A percentile compares a stretch with the other conserved stretches of the same genome.
Evolutionary conservation across 2,797 vertebrate species (phyloP).

Genomic region (Pagetopsis macropterus): DNA sequence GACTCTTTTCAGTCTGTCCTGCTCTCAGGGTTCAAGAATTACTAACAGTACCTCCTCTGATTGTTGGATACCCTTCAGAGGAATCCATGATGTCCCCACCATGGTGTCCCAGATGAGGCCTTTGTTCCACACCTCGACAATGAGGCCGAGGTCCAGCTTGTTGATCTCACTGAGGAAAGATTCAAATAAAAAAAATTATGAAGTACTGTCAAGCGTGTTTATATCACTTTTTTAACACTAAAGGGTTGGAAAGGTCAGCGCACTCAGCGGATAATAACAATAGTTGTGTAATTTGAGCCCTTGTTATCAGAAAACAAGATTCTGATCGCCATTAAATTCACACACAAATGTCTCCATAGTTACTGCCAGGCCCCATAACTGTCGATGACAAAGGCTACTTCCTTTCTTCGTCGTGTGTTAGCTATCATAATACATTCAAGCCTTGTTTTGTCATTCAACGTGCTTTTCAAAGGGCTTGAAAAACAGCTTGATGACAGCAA

Average conservation of each 20-base stretch:
- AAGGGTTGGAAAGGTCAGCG: neutral
- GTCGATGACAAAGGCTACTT: conserved; percentile 52
- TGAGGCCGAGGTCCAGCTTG: conserved; percentile 93
- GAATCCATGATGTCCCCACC: conserved; percentile 95
- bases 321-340: conserved; percentile 17
- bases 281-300: neutral
- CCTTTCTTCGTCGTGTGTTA: conserved; percentile 38
- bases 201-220: conserved; percentile 8
- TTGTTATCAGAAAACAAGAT: conserved; percentile 23
- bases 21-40: too few relatives aligned
- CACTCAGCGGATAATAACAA: conserved; percentile 11
- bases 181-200: neutral
- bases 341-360: conserved; percentile 31
- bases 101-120: conserved; percentile 99
- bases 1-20: too few relatives aligned
- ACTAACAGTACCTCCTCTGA: conserved; percentile 89
- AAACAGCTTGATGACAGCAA: conserved; percentile 64
- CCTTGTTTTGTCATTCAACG: conserved; percentile 57
- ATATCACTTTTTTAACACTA: conserved; percentile 1
- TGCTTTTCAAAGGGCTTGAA: conserved; percentile 56
- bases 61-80: conserved; percentile 90
- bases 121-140: conserved; percentile 99
- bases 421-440: conserved; percentile 51
- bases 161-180: conserved; percentile 90
- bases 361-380: neutral